Percentiles rank a stretch among this genome's conserved stretches.
Evolutionary conservation across 2,888 invertebrate genomes (phyloP).

Genomic region (Dyspetes luteomarginatus): DNA sequence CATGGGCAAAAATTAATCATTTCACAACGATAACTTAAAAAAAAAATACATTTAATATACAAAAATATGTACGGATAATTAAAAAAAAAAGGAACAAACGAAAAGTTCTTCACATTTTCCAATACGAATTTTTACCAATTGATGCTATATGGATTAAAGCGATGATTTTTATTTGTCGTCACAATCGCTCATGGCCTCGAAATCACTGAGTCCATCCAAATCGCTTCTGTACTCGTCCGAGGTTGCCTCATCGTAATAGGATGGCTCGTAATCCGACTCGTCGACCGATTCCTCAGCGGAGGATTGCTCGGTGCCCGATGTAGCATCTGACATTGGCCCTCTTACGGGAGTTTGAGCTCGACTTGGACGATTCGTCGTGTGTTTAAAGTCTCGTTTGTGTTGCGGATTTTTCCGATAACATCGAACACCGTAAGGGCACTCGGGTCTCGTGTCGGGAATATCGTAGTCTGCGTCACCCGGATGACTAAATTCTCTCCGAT

Average conservation of each 20-base stretch:
- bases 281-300: conserved; percentile 78
- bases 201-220: conserved; percentile 62
- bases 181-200: conserved; percentile 50
- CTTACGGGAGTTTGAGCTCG: conserved; percentile 70
- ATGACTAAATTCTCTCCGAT: conserved; percentile 87
- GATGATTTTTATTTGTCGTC: conserved; percentile 48
- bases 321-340: conserved; percentile 43
- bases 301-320: conserved; percentile 65
- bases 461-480: conserved; percentile 87
- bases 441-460: conserved; percentile 81
- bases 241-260: conserved; percentile 61
- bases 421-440: conserved; percentile 85
- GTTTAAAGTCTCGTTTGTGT: conserved; percentile 85
- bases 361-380: conserved; percentile 69
- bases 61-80: conserved; percentile 5
- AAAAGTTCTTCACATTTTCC: conserved; percentile 10
- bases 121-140: conserved; percentile 1
- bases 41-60: neutral
- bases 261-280: conserved; percentile 79
- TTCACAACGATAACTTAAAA: neutral
- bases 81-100: neutral
- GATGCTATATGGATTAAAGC: neutral
- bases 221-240: conserved; percentile 69
- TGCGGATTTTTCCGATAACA: conserved; percentile 86
- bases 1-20: neutral